Evolutionary conservation across 1,140 invertebrate species (phyloP).

Genomic region (Zaprionus gabonicus): DNA sequence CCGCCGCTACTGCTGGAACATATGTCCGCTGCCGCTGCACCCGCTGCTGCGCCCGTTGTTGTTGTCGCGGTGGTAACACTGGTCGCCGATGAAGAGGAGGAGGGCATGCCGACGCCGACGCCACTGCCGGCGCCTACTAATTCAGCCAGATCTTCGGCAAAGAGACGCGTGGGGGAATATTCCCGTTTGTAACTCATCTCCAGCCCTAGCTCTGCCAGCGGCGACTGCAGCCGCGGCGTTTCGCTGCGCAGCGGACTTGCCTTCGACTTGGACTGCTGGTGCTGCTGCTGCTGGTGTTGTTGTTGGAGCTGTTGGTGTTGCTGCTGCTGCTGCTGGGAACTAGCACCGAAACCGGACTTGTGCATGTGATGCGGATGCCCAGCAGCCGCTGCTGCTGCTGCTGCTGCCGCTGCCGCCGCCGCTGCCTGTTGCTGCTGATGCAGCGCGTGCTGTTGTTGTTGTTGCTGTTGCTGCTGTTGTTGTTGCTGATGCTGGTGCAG

Average conservation of each 20-base stretch:
- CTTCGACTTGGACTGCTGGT: constrained; percentile 68
- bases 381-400: constrained; percentile 75
- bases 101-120: constrained; percentile 15
- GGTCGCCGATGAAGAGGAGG: constrained; percentile 48
- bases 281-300: constrained; percentile 36
- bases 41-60: constrained; percentile 8
- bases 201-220: constrained; percentile 86
- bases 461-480: constrained; percentile 83
- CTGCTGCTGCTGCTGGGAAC: constrained; percentile 55
- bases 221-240: constrained; percentile 85
- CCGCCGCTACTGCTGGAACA: constrained; percentile 59
- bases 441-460: constrained; percentile 71
- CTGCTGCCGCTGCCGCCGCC: constrained; percentile 63
- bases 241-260: constrained; percentile 86
- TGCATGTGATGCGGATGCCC: constrained; percentile 55
- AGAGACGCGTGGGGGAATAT: constrained; percentile 87
- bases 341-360: constrained; percentile 73
- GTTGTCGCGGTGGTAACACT: constrained; percentile 41
- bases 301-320: constrained; percentile 38
- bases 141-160: constrained; percentile 86
- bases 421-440: constrained; percentile 77
- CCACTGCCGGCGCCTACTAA: constrained; percentile 61
- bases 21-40: constrained; percentile 58
- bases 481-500: constrained; percentile 74
- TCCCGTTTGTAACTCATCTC: constrained; percentile 88